These are phyloP conservation scores for Baryphthengus martii DNA, from an alignment of 2,113 vertebrate genomes.

Conservation along the genomic window DNA sequence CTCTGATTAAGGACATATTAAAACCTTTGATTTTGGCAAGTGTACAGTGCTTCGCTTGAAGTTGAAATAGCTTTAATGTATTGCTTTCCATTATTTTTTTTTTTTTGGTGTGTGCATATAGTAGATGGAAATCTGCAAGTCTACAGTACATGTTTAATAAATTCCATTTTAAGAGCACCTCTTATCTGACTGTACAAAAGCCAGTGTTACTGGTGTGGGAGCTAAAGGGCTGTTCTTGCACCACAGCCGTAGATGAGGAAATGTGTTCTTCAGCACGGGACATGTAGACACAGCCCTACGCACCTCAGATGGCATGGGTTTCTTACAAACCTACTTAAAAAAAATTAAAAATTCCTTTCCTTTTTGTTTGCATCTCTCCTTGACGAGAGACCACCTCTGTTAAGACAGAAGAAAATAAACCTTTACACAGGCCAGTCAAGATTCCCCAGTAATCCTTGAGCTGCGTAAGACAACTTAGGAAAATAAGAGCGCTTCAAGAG, in stretches of 20 bases:
- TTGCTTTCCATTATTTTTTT: not conserved
- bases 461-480: not conserved
- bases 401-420: slow-evolving; percentile 54
- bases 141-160: slow-evolving; percentile 26
- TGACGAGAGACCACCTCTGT: slow-evolving; percentile 42
- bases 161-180: slow-evolving; percentile 30
- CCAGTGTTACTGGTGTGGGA: slow-evolving; percentile 8
- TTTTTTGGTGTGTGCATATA: not conserved
- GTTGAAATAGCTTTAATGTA: slow-evolving; percentile 12
- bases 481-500: not conserved
- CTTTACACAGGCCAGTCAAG: not conserved
- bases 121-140: slow-evolving; percentile 41
- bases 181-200: slow-evolving; percentile 44
- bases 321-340: slow-evolving; percentile 27
- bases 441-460: slow-evolving; percentile 54
- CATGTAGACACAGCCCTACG: not conserved
- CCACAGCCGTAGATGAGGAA: slow-evolving; percentile 2
- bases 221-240: slow-evolving; percentile 34
- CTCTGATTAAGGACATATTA: slow-evolving; percentile 52
- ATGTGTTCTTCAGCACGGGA: not conserved
- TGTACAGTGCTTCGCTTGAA: not conserved
- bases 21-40: slow-evolving; percentile 52
- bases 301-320: slow-evolving; percentile 32
- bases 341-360: slow-evolving; percentile 3
- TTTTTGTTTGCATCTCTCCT: slow-evolving; percentile 44